These are phyloP conservation scores for Exaiptasia diaphana DNA, from an alignment of 64 coral and sea anemone species.

Conservation along the genomic window DNA sequence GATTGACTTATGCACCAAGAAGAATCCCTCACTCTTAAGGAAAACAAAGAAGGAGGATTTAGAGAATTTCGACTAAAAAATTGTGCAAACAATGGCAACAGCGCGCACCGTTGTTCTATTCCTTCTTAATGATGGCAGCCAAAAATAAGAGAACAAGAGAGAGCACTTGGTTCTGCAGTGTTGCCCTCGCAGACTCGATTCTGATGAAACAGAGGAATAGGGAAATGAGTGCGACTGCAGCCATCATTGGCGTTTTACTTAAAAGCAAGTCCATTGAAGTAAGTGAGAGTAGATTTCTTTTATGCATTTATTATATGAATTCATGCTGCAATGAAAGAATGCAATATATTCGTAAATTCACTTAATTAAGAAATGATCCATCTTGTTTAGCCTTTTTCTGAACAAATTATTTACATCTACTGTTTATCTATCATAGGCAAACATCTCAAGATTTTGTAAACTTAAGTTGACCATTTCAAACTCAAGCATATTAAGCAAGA, in stretches of 20 bases:
- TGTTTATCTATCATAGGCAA: slow-evolving; percentile 29
- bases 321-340: background rate
- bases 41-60: slow-evolving; percentile 41
- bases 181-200: slow-evolving; percentile 56
- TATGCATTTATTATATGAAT: slow-evolving; percentile 3
- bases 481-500: slow-evolving; percentile 44
- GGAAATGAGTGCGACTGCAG: slow-evolving; percentile 49
- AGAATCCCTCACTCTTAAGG: slow-evolving; percentile 1
- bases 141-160: slow-evolving; percentile 57
- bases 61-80: slow-evolving; percentile 37
- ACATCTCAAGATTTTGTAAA: slow-evolving; percentile 47
- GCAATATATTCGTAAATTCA: background rate
- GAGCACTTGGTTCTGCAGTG: slow-evolving; percentile 27
- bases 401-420: background rate
- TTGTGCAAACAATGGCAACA: slow-evolving; percentile 60
- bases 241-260: slow-evolving; percentile 42
- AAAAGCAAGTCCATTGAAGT: slow-evolving; percentile 58
- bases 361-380: background rate
- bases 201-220: slow-evolving; percentile 63
- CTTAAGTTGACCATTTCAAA: slow-evolving; percentile 57
- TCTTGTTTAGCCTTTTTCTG: background rate
- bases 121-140: slow-evolving; percentile 34
- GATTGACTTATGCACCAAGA: slow-evolving; percentile 25
- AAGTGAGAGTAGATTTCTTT: slow-evolving; percentile 6
- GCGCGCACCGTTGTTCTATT: slow-evolving; percentile 61